These are phyloP conservation scores for roundworm (Caenorhabditis elegans) DNA, from an alignment of 1,140 invertebrate species.

Conservation along the genomic window DNA sequence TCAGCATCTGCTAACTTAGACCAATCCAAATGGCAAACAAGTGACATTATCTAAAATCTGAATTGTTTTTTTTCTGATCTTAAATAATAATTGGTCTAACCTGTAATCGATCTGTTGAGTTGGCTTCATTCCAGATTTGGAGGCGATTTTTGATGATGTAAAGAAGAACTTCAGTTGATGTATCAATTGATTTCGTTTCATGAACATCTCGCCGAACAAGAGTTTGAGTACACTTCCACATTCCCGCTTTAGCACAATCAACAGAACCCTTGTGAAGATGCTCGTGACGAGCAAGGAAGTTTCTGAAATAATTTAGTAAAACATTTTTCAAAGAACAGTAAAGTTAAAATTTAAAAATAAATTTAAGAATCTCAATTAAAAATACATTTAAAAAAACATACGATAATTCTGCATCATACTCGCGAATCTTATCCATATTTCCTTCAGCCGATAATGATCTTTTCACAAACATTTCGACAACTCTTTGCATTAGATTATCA, in stretches of 20 bases:
- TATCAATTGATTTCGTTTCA: neutral
- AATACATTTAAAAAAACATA: neutral
- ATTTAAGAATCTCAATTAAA: too few species aligned
- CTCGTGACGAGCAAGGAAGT: constrained; percentile 10
- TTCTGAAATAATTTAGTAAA: neutral
- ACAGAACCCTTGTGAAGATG: neutral
- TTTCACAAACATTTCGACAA: constrained; percentile 13
- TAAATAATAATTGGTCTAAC: neutral
- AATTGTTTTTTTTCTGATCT: neutral
- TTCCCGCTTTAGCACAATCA: neutral
- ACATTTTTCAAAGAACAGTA: too few species aligned
- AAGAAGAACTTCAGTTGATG: neutral
- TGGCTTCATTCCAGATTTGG: neutral
- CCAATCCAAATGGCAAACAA: constrained; percentile 35
- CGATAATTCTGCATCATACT: constrained; percentile 6
- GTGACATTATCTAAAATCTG: constrained; percentile 4
- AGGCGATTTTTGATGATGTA: constrained; percentile 26
- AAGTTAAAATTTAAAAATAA: too few species aligned
- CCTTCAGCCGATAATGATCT: neutral
- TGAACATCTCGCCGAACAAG: neutral
- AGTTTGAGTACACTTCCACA: constrained; percentile 30
- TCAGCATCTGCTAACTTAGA: neutral
- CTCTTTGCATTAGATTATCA: constrained; percentile 8
- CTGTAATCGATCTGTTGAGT: neutral
- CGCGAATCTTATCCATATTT: neutral